Evolutionary conservation across 2,888 invertebrate genomes (phyloP).

Genomic region (Leptura quadrifasciata): DNA sequence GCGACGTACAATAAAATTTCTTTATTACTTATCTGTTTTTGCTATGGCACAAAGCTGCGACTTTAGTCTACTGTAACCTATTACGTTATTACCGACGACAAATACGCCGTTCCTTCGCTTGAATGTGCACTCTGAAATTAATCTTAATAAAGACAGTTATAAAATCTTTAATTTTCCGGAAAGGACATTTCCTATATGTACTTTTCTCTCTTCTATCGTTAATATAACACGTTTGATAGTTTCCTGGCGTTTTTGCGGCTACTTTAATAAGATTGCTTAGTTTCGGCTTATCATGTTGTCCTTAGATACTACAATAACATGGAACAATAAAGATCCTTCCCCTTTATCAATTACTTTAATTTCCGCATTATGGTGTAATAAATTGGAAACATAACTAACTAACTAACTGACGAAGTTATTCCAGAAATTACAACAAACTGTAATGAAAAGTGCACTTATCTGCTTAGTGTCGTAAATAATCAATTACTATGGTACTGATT

Average conservation of each 20-base stretch:
- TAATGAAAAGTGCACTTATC: no score
- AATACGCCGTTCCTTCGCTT: constrained; percentile 11
- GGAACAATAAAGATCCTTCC: no score
- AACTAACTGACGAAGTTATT: no score
- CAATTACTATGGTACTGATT: no score
- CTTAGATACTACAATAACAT: no score
- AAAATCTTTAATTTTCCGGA: constrained; percentile 20
- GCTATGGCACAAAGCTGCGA: constrained; percentile 6
- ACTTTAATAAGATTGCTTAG: no score
- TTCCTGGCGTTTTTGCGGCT: not conserved
- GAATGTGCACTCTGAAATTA: constrained; percentile 21
- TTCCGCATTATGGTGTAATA: no score
- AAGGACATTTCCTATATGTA: not conserved
- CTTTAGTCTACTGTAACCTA: constrained; percentile 10
- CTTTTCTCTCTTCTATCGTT: not conserved
- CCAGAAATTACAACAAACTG: no score
- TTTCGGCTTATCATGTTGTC: no score
- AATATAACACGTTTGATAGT: not conserved
- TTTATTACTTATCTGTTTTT: constrained; percentile 39
- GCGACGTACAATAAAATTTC: constrained; percentile 33
- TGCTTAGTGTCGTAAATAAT: no score
- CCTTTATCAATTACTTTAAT: no score
- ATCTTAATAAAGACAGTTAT: constrained; percentile 30
- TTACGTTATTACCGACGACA: constrained; percentile 6
- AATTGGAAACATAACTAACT: no score